Conservation (phyloP, 2,797 vertebrate species). For the Brachymystax lenok region DNA sequence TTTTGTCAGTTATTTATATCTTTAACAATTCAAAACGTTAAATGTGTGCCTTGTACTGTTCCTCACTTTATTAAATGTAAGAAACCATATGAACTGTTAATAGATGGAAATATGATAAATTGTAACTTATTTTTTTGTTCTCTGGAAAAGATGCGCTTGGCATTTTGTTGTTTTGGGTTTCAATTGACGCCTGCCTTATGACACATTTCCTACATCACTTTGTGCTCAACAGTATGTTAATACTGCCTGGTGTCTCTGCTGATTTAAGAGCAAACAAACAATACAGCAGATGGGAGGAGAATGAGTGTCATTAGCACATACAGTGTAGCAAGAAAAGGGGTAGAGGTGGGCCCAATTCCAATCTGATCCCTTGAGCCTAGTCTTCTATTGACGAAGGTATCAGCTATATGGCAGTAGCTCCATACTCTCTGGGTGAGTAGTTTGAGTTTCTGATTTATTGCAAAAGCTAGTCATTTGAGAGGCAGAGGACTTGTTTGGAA, state of each 20-base stretch:
- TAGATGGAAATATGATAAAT: conserved; percentile 67
- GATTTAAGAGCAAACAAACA: neutral
- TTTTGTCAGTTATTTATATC: conserved; percentile 75
- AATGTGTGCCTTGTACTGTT: conserved; percentile 93
- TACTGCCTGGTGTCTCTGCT: conserved; percentile 30
- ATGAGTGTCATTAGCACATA: conserved; percentile 25
- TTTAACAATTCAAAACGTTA: conserved; percentile 71
- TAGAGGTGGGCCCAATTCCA: neutral
- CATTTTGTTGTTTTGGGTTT: conserved; percentile 46
- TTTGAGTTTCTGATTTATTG: neutral
- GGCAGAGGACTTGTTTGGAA: neutral
- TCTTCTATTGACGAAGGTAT: neutral
- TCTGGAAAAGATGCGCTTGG: conserved; percentile 45
- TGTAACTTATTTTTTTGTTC: conserved; percentile 81
- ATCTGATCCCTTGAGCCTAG: neutral
- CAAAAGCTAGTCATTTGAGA: neutral
- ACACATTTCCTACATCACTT: conserved; percentile 23
- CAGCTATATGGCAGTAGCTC: neutral
- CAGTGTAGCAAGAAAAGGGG: conserved; percentile 24
- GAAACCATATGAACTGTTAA: conserved; percentile 59
- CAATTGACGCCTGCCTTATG: conserved; percentile 54
- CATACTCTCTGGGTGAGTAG: neutral
- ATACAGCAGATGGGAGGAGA: conserved; percentile 32
- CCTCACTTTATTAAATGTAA: conserved; percentile 84
- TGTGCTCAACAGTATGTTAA: conserved; percentile 14